Evolutionary conservation across 2,797 vertebrate genomes (phyloP), one percentile per base, ranked within the genome.

Genomic region (Parotocinclus haroldoi): DNA sequence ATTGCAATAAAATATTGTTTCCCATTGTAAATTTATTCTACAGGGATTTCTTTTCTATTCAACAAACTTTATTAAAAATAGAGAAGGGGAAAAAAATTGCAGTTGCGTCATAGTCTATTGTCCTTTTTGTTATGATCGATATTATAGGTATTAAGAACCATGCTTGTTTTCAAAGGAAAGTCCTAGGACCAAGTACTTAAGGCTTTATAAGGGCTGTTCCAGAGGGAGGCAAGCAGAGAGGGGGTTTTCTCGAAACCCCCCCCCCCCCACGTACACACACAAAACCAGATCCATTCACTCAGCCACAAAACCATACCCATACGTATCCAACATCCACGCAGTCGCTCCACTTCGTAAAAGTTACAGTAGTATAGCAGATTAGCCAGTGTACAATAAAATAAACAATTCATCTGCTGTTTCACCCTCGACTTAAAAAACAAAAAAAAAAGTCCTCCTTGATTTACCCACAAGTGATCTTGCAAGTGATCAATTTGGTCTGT

Each of bases 321-420:
- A 44, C 56, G 63, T 58, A 36, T 58, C 10, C 68, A 71, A 70
- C 83, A 81, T 77, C 78, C 82, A 73, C 77, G 56, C 68, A 50
- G 51, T 45, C 71, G 89, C 89, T 91, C 92, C 92, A 91, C 84
- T 90, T 76, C 72, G 72, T 87, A 84, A 83, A 87, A 94, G 91
- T 95, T 96, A 94, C 94, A 97, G 95, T 96, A 97, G 96, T 97
- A 92, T 93, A 95, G 91, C 93, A 91, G 90, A 92, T 94, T 94
- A 97, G 95, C 94, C 96, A 98, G 96, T 96, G 95, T 96, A 94
- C 89, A 92, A 90, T 91, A 89, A 95, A 93, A 95, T 91, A 93
- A 93, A 92, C 89, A 89, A 94, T 92, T 91, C 83, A 84, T 91
- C 91, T 92, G 80, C 88, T 83, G 86, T 89, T 87, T 89, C 83